Base-by-base conservation (phyloP, 2,888 invertebrate genomes). In the Aelia acuminata region DNA sequence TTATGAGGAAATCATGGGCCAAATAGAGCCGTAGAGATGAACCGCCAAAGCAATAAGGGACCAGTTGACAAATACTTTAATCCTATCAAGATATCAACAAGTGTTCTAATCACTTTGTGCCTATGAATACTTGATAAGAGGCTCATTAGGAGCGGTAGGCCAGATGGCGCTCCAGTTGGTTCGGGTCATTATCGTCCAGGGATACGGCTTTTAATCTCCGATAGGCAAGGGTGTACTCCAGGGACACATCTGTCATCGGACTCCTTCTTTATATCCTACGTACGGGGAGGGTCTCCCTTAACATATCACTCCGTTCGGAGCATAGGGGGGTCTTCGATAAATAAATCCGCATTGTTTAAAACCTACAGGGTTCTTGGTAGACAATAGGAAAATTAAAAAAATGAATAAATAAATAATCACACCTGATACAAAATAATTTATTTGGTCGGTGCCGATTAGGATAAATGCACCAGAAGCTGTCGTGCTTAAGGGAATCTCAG, bases 121-220 rank as follows among this genome's bases (percentile, higher is more conserved):
- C 80, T n/a, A 80, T 80, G 80, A 39, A 80, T 80, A 80, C 80
- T 80, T 80, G 80, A 80, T 80, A 80, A 80, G 80, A 47, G 80
- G 80, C 80, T 80, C 80, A 80, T 80, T 80, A 80, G 80, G 43
- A 43, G 43, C 35, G 80, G 7, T 1, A 20, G n/a, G n/a, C 13
- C 80, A 80, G 80, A 80, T 80, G 80, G 80, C 43, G 43, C 1
- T 35, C 80, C 80, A 80, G 80, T 80, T 80, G 80, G 80, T 47
- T 80, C 80, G 43, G 43, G 80, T 80, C 80, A 80, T 80, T 80
- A 80, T 80, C 35, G 43, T n/a, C 43, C 43, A n/a, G 43, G 80
- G 39, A 80, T 80, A 80, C 80, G 80, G 80, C 80, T 80, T 80
- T 80, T 80, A 80, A 80, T 80, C 80, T 80, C n/a, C 80, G 80